Evolutionary conservation across 2,113 vertebrate genomes (phyloP), one percentile per base, ranked within the genome.

Genomic region (Sinocyclocheilus anophthalmus): DNA sequence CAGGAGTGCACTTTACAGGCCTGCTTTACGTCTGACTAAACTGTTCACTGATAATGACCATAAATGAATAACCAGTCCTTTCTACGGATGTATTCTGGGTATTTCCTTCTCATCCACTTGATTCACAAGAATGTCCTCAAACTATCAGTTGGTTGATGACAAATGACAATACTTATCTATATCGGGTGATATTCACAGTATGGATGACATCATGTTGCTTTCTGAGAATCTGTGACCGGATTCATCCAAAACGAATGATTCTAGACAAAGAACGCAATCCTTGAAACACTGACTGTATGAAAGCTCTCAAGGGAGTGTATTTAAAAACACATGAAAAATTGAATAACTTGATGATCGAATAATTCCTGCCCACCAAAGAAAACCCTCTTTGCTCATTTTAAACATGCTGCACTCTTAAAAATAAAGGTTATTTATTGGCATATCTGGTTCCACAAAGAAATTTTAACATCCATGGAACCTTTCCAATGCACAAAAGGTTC

Each of bases 281-380:
- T 42, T 22, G 20, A 72, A 76, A 76, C 73, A 50, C 73, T 14
- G 42, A 45, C 12, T 50, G 18, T 5, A 24, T 24, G 73, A 26
- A 73, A 76, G 73, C 2, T 24, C 42, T 26, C 22, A 9, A 76
- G 73, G 73, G 73, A 50, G 59, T 11, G 79, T 48, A 48, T 48
- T 48, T 48, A 12, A 48, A 48, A 48, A 45, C 42, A 45, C 42
- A 45, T 45, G 42, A 1, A 45, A 10, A 45, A 45, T 45, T 3
- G 3, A 45, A 8, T 76, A 26, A 81, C 39, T 30, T 30, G 79
- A 81, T 65, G n/a, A 81, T 67, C 39, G 24, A 48, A 61, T 81
- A 81, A 50, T 50, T 50, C 48, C 48, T 3, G 48, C 48, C 48
- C 48, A 50, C 48, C 48, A 50, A 50, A 50, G 48, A 50, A 48